Evolutionary conservation across 2,888 invertebrate genomes (phyloP).

Genomic region (Germaria angustata): DNA sequence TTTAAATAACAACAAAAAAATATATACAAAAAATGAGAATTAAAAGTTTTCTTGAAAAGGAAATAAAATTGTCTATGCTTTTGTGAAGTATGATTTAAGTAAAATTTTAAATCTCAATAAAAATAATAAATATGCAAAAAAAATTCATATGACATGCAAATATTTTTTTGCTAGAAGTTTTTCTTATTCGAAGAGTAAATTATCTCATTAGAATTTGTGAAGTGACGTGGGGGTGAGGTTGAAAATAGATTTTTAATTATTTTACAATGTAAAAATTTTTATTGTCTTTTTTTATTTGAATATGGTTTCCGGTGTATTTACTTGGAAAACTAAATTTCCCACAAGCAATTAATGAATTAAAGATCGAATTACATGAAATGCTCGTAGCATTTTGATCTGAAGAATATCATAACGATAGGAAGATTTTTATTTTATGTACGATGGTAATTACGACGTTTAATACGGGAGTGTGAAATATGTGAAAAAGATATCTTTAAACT

Average conservation of each 20-base stretch:
- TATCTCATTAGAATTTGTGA: background rate
- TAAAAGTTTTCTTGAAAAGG: constrained; percentile 47
- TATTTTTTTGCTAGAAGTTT: background rate
- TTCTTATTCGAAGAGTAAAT: no score
- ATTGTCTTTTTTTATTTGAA: background rate
- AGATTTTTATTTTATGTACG: no score
- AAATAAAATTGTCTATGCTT: constrained; percentile 29
- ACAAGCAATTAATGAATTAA: background rate
- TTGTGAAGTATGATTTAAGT: background rate
- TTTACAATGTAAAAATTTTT: constrained; percentile 4
- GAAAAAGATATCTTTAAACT: no score
- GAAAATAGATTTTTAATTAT: background rate
- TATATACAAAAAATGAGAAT: constrained; percentile 24
- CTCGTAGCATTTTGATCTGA: no score
- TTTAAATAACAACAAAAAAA: no score
- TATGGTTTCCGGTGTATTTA: background rate
- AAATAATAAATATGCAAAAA: constrained; percentile 36
- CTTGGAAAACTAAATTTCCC: background rate
- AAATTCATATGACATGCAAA: constrained; percentile 56
- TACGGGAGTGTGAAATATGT: no score
- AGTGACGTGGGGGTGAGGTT: background rate
- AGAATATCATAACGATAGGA: no score
- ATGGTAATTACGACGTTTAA: no score
- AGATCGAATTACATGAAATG: background rate
- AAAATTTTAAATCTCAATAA: constrained; percentile 39